Percentiles rank a stretch among this genome's conserved stretches.
Conservation (phyloP, 2,888 invertebrate genomes). For the Agrochola lychnidis region DNA sequence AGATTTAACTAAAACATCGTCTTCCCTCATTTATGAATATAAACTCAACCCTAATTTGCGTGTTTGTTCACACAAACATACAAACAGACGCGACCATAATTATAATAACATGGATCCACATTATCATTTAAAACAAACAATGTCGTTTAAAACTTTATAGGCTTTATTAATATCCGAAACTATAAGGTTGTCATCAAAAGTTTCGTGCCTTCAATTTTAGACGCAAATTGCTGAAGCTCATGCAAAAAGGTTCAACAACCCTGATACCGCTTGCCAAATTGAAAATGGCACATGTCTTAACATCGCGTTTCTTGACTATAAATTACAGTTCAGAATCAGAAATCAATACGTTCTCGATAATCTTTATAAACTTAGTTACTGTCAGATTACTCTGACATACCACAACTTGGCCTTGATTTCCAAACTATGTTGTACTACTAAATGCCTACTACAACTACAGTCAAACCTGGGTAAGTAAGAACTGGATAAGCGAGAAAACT, state of each 20-base stretch:
- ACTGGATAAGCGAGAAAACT: no score
- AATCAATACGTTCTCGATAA: slow-evolving; percentile 7
- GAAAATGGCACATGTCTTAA: slow-evolving; percentile 30
- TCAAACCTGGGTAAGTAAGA: no score
- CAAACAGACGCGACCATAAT: slow-evolving; percentile 13
- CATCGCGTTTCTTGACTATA: background rate
- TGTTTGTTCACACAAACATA: slow-evolving; percentile 5
- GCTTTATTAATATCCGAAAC: slow-evolving; percentile 58
- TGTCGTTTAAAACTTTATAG: slow-evolving; percentile 47
- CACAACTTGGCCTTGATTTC: background rate
- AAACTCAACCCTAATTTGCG: background rate
- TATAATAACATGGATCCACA: slow-evolving; percentile 19
- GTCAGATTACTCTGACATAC: background rate
- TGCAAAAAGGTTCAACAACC: slow-evolving; percentile 73
- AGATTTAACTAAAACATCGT: background rate
- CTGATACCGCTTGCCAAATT: slow-evolving; percentile 62
- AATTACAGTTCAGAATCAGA: background rate
- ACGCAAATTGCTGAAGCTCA: slow-evolving; percentile 48
- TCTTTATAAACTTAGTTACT: no score
- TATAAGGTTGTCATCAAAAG: slow-evolving; percentile 66
- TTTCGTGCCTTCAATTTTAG: slow-evolving; percentile 59
- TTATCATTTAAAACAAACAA: slow-evolving; percentile 44
- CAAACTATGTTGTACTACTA: background rate
- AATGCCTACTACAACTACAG: background rate
- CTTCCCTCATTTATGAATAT: background rate